Percentiles rank a stretch among this genome's conserved stretches.
Conservation (phyloP, 2,888 invertebrate genomes). For the Oegoconia quadripuncta region DNA sequence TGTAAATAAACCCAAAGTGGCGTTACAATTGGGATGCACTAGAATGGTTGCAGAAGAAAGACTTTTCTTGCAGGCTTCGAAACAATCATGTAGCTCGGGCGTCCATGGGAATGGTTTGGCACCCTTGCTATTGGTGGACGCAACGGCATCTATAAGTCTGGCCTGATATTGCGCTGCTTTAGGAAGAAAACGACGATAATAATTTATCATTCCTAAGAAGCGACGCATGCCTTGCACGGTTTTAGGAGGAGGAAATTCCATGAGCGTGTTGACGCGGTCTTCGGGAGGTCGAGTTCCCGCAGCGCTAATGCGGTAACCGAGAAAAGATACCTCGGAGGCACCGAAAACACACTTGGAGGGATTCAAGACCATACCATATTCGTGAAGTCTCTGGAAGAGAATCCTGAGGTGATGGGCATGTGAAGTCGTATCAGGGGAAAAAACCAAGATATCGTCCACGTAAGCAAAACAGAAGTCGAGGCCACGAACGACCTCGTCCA, state of each 20-base stretch:
- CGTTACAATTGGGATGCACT: constrained; percentile 3
- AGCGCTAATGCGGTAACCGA: neutral
- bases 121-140: constrained; percentile 1
- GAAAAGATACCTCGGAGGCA: constrained; percentile 1
- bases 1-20: constrained; percentile 7
- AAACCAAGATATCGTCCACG: constrained; percentile 5
- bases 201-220: constrained; percentile 20
- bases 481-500: constrained; percentile 2
- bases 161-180: constrained; percentile 15
- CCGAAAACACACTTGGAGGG: constrained; percentile 7
- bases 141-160: constrained; percentile 6
- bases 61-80: constrained; percentile 3
- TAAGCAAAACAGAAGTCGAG: constrained; percentile 9
- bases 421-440: neutral
- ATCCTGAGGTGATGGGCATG: constrained; percentile 26
- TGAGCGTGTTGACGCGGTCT: too few relatives aligned
- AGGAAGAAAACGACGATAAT: constrained; percentile 14
- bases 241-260: too few relatives aligned
- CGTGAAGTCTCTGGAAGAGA: constrained; percentile 5
- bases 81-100: neutral
- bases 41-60: neutral
- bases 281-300: too few relatives aligned
- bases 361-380: constrained; percentile 6
- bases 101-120: constrained; percentile 6
- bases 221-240: constrained; percentile 26